These are phyloP conservation scores for Enteromius thamalakanensis DNA, from an alignment of 2,797 vertebrate genomes.

Conservation along the genomic window DNA sequence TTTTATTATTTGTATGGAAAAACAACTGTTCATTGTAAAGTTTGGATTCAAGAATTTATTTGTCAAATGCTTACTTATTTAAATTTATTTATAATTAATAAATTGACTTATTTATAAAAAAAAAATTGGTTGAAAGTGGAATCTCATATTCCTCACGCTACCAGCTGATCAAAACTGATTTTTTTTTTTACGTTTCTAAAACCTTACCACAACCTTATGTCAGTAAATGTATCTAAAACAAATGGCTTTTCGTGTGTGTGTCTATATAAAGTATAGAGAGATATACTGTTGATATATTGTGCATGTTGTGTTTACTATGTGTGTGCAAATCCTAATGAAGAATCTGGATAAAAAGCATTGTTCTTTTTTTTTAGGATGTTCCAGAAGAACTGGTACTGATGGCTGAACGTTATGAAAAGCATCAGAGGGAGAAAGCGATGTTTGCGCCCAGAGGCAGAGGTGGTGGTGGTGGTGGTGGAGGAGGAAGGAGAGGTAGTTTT, in stretches of 20 bases:
- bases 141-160: not conserved
- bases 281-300: not conserved
- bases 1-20: not conserved
- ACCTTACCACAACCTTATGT: not conserved
- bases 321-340: not conserved
- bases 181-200: no score
- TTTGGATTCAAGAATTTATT: not conserved
- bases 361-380: slow-evolving; percentile 76
- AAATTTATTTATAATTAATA: no score
- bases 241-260: not conserved
- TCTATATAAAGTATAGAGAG: not conserved
- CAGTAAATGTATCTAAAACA: not conserved
- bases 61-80: not conserved
- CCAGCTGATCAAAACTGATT: not conserved
- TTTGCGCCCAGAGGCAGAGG: slow-evolving; percentile 66
- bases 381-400: slow-evolving; percentile 87
- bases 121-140: not conserved
- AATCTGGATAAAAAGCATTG: not conserved
- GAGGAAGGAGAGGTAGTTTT: slow-evolving; percentile 54
- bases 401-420: slow-evolving; percentile 88
- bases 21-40: not conserved
- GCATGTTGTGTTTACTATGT: not conserved
- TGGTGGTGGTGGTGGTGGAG: slow-evolving; percentile 42
- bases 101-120: no score
- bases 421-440: slow-evolving; percentile 76